Evolutionary conservation across 2,797 vertebrate species (phyloP).

Genomic region (Hemitrygon akajei): DNA sequence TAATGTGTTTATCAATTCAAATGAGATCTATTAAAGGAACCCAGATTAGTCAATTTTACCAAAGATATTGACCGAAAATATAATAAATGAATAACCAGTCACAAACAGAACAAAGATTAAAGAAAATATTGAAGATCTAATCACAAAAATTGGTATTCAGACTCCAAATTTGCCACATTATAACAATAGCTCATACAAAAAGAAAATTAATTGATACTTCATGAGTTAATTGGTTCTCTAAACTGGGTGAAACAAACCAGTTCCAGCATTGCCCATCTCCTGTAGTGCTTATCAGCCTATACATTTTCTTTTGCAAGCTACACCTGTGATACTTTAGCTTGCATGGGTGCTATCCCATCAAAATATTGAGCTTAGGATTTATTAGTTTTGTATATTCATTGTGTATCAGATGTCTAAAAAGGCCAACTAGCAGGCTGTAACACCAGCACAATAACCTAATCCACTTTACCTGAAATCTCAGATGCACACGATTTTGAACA

Average conservation of each 20-base stretch:
- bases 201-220: neutral
- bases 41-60: too few relatives aligned
- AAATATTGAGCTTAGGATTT: neutral
- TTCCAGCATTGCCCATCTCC: neutral
- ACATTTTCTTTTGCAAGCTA: neutral
- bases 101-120: too few relatives aligned
- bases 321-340: neutral
- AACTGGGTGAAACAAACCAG: neutral
- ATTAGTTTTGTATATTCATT: neutral
- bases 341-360: neutral
- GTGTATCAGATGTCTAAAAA: neutral
- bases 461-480: conserved; percentile 31
- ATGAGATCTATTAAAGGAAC: too few relatives aligned
- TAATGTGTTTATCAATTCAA: too few relatives aligned
- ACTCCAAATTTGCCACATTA: neutral
- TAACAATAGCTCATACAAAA: neutral
- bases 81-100: too few relatives aligned
- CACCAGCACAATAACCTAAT: neutral
- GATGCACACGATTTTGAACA: conserved; percentile 24
- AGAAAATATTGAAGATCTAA: neutral
- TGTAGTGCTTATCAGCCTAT: neutral
- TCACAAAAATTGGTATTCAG: neutral
- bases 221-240: neutral
- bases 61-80: too few relatives aligned
- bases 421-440: neutral